Evolutionary conservation across 1,140 invertebrate genomes (phyloP).

Genomic region (Drosophila grimshawi): DNA sequence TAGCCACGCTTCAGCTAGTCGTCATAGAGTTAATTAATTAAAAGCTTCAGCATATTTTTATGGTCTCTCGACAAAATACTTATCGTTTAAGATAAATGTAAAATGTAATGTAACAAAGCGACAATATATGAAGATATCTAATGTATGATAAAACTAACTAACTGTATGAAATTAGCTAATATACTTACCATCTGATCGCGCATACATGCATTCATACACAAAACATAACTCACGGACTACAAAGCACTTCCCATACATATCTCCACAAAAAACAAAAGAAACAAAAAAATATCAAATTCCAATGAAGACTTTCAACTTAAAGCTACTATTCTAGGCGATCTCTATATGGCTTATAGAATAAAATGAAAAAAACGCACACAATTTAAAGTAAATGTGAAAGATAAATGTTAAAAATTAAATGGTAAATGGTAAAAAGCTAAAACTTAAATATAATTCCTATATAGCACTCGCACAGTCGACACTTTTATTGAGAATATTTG

Average conservation of each 20-base stretch:
- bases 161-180: constrained; percentile 37
- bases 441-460: constrained; percentile 25
- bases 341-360: constrained; percentile 22
- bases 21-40: constrained; percentile 54
- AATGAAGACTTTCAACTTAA: constrained; percentile 52
- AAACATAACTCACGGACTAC: constrained; percentile 43
- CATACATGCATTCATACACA: constrained; percentile 27
- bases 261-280: constrained; percentile 20
- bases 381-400: constrained; percentile 30
- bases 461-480: constrained; percentile 27
- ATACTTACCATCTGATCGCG: constrained; percentile 25
- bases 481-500: constrained; percentile 27
- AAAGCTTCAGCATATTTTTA: constrained; percentile 75
- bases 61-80: constrained; percentile 56
- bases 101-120: constrained; percentile 79
- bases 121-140: constrained; percentile 76
- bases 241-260: constrained; percentile 64
- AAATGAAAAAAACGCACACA: constrained; percentile 21
- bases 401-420: constrained; percentile 27
- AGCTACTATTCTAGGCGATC: constrained; percentile 27
- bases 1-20: constrained; percentile 75
- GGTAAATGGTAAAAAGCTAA: neutral
- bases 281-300: constrained; percentile 10
- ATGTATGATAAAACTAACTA: constrained; percentile 63
- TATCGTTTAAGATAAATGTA: constrained; percentile 66